Evolutionary conservation across 2,113 vertebrate genomes (phyloP), one percentile per base, ranked within the genome.

Genomic region (Semnornis frantzii): DNA sequence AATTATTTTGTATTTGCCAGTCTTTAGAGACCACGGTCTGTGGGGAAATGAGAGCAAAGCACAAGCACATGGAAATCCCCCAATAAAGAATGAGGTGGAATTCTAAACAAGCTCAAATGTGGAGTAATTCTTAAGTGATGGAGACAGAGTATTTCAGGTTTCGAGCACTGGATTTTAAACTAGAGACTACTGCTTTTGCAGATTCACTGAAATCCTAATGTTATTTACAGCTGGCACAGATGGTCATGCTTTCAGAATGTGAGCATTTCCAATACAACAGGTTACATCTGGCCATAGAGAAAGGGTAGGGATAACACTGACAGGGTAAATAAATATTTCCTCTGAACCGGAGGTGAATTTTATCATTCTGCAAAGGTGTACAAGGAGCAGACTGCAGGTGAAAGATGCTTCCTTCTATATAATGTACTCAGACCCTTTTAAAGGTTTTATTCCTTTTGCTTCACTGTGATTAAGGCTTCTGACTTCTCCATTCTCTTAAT

Each of bases 1-100:
- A 92, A 97, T 96, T 95, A 90, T 97, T 97, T 97, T 95, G 94
- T 94, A 90, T 97, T 91, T 94, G 94, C 83, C 89, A 82, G 83
- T 71, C 85, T 79, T 57, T 27, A 6, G 94, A 89, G 92, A 93
- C 73, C 30, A 72, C 42, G 46, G 33, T 90, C 90, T 82, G 34
- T n/a, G 83, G 92, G 87, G 80, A 93, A 82, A 91, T 68, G 92
- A 94, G 74, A 80, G 83, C 54, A 89, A 92, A 91, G 65, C 44
- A 63, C 44, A 37, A 68, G 62, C 39, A 69, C 19, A 19, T 4
- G 81, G 63, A 93, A 78, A 89, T 79, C 39, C 63, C 50, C 74
- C 52, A 68, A 16, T 86, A 81, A 86, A 54, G 73, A 85, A 88
- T 30, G 19, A 66, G 31, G 63, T 30, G 52, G 69, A 75, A 94